Base-by-base conservation (phyloP, 2,113 vertebrate genomes). In the Nothocercus julius region DNA sequence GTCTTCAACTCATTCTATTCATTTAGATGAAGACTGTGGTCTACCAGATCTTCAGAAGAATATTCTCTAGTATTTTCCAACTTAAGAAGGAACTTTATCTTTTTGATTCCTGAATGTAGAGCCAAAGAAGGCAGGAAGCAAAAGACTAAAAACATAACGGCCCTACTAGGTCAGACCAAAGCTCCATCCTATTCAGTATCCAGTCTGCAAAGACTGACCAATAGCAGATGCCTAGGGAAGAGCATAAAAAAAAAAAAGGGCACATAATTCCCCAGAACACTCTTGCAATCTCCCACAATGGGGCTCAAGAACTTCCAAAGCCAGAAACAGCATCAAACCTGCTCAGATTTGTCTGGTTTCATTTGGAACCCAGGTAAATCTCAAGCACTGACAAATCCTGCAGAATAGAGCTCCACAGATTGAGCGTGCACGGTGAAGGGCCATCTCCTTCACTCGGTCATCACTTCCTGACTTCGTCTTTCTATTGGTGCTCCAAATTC, bases 201-300 rank as follows among this genome's bases (percentile, higher is more conserved):
- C 47, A 3, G 1, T 4, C 28, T 47, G 11, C 38, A 40, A 45
- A n/a, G 38, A 22, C 7, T 3, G 3, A n/a, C 38, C n/a, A n/a
- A 22, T 4, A 3, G 47, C 47, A 56, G 11, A 40, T 28, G 28
- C 49, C 28, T 8, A 18, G 12, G 34, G 24, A 58, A 66, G 22
- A 28, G 17, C 2, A 3, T 9, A 58, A 5, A 7, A 73, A 28
- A 58, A 5, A 7, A 73, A 28, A 14, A 40, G 9, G 3, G 34
- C 18, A 12, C 4, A 9, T 7, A 47, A 16, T 34, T 88, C 21
- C 49, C 45, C 34, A 36, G 63, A 68, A 34, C 19, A 34, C 40
- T 49, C n/a, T 40, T 40, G 44, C 25, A 78, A 38, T 51, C 51
- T 81, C 34, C 68, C 73, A 58, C 19, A 20, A 42, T 49, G 51